These are phyloP conservation scores for Dascyllus trimaculatus DNA, from an alignment of 2,113 vertebrate genomes.

Conservation along the genomic window DNA sequence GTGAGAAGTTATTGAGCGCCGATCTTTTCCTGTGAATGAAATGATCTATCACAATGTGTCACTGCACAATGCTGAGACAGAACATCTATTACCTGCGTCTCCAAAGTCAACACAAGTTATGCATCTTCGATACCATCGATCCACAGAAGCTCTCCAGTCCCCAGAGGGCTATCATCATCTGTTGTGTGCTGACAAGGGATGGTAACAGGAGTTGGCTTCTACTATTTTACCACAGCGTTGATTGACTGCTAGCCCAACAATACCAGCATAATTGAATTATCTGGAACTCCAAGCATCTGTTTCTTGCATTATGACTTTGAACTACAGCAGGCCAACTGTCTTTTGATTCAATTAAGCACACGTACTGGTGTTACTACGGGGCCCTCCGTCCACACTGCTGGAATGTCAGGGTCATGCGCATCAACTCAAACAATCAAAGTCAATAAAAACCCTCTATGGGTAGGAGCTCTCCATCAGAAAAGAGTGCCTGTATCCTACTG, in stretches of 20 bases:
- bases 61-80: neutral
- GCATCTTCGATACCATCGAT: constrained; percentile 22
- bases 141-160: neutral
- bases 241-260: constrained; percentile 62
- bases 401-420: constrained; percentile 73
- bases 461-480: constrained; percentile 52
- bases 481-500: constrained; percentile 42
- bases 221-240: constrained; percentile 52
- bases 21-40: neutral
- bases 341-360: constrained; percentile 71
- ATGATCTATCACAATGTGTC: constrained; percentile 1
- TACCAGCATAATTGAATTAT: constrained; percentile 79
- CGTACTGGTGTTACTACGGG: constrained; percentile 59
- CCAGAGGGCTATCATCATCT: constrained; percentile 12
- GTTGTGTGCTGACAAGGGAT: constrained; percentile 26
- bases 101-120: neutral
- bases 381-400: constrained; percentile 24
- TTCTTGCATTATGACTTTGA: constrained; percentile 73
- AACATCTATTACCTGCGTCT: neutral
- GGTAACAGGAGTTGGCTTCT: constrained; percentile 55
- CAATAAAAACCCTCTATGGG: constrained; percentile 63
- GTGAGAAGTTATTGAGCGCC: neutral
- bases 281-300: constrained; percentile 74
- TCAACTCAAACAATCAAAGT: constrained; percentile 69
- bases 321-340: constrained; percentile 48